phyloP scores from a whole-genome alignment of 1,140 invertebrate genomes.

The Metopolophium dirhodum region DNA sequence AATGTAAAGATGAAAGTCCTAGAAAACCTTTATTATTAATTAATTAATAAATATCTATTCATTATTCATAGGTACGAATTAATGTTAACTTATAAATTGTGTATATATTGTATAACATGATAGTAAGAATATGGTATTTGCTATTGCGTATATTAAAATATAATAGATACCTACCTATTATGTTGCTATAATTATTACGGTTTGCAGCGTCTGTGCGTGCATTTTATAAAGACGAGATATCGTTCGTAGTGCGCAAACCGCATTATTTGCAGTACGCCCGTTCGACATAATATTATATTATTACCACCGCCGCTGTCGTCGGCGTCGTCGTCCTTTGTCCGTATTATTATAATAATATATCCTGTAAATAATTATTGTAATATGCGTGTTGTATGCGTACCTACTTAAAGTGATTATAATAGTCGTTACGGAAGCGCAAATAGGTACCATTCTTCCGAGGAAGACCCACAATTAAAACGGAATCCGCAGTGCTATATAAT shows the following conservation, averaged over 20 bases:
- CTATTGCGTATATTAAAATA: not conserved
- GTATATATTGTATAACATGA: not conserved
- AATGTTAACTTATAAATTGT: not conserved
- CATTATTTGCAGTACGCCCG: not conserved
- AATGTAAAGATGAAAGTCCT: not conserved
- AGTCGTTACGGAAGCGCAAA: not conserved
- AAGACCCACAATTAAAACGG: not conserved
- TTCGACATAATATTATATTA: not conserved
- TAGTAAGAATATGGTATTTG: not conserved
- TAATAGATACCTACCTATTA: not conserved
- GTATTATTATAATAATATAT: not conserved
- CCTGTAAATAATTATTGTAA: not conserved
- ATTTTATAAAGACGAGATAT: not conserved
- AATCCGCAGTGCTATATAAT: not conserved
- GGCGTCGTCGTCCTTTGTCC: not conserved
- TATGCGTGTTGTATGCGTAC: not conserved
- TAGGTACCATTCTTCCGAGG: not conserved
- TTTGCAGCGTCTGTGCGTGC: not conserved
- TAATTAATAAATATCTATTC: not conserved
- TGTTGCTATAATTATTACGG: not conserved
- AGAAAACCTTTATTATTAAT: not conserved
- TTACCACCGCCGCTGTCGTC: not conserved
- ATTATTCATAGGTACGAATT: not conserved
- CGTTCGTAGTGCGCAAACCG: not conserved
- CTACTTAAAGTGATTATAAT: not conserved